phyloP scores from a whole-genome alignment of 2,888 invertebrate genomes.

The Acanthosepion lycidas region DNA sequence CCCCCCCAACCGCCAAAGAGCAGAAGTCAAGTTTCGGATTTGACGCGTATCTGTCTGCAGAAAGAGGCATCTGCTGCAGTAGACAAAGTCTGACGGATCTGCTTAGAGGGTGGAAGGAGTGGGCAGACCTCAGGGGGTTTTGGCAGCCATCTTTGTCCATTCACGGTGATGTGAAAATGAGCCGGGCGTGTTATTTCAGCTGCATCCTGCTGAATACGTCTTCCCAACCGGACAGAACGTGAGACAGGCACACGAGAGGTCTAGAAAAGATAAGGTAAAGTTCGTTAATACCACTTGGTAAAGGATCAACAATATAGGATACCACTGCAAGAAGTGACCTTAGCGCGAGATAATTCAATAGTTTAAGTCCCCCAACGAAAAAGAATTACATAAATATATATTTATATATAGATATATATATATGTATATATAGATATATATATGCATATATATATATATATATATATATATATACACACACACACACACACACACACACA shows the following conservation, averaged over 20 bases:
- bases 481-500: no score
- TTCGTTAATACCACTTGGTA: background rate
- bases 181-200: background rate
- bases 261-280: background rate
- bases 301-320: no score
- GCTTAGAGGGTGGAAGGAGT: background rate
- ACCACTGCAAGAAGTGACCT: no score
- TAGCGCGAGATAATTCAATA: no score
- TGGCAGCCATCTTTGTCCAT: background rate
- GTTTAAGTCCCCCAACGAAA: no score
- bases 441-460: no score
- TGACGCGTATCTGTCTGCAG: background rate
- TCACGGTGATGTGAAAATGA: background rate
- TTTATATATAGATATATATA: no score
- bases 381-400: no score
- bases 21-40: background rate
- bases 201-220: background rate
- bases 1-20: no score
- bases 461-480: no score
- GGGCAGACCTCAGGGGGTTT: background rate
- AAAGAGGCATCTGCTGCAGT: slow-evolving; percentile 33
- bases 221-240: background rate
- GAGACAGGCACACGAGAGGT: background rate
- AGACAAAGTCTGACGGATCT: background rate
- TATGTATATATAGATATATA: no score